Evolutionary conservation across 2,797 vertebrate species (phyloP).

Genomic region (Novumbra hubbsi): DNA sequence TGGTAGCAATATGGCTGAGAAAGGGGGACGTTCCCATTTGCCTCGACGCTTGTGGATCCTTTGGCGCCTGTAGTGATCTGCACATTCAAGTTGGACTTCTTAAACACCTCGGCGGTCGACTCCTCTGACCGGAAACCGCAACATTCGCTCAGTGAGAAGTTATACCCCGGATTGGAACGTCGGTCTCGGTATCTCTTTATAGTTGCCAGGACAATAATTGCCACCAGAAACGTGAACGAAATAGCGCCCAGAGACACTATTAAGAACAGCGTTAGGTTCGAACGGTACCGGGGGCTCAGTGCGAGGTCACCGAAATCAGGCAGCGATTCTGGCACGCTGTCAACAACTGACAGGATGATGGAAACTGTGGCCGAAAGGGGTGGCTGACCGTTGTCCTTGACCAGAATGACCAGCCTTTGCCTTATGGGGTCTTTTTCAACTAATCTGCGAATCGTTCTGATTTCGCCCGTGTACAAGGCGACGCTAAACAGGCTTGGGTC

Average conservation of each 20-base stretch:
- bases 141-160: slow-evolving; percentile 58
- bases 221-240: slow-evolving; percentile 84
- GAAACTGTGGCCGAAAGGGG: slow-evolving; percentile 86
- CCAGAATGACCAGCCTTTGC: slow-evolving; percentile 82
- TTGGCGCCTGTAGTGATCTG: slow-evolving; percentile 66
- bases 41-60: slow-evolving; percentile 56
- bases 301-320: slow-evolving; percentile 81
- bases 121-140: slow-evolving; percentile 62
- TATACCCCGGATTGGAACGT: slow-evolving; percentile 50
- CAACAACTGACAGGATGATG: slow-evolving; percentile 84
- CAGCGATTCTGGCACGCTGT: slow-evolving; percentile 79
- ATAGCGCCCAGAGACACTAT: slow-evolving; percentile 84
- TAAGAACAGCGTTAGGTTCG: slow-evolving; percentile 80
- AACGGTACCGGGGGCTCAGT: slow-evolving; percentile 69
- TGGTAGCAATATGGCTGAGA: slow-evolving; percentile 86
- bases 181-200: slow-evolving; percentile 74
- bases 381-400: slow-evolving; percentile 86
- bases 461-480: slow-evolving; percentile 84
- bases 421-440: slow-evolving; percentile 74
- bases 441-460: slow-evolving; percentile 82
- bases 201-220: slow-evolving; percentile 82
- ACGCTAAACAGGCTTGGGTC: slow-evolving; percentile 82
- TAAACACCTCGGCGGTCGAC: slow-evolving; percentile 67
- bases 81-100: slow-evolving; percentile 74
- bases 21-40: slow-evolving; percentile 48